Evolutionary conservation across 1,140 invertebrate genomes (phyloP).

Genomic region (Lepidostoma basale): DNA sequence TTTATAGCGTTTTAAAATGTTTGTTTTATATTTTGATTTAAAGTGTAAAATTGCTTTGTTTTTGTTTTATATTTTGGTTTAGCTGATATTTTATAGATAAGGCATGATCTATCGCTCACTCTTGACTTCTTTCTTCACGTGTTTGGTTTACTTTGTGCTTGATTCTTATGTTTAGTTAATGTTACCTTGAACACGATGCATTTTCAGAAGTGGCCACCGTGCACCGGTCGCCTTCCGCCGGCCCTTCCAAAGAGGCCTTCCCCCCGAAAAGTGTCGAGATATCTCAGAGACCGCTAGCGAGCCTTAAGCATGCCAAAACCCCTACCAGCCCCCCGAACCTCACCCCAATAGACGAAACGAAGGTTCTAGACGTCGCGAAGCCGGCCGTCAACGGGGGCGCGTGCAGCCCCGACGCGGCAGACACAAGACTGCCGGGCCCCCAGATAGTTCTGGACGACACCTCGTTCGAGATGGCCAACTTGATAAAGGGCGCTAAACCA

Average conservation of each 20-base stretch:
- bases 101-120: conserved; percentile 8
- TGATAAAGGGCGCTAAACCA: conserved; percentile 52
- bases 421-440: conserved; percentile 40
- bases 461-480: conserved; percentile 50
- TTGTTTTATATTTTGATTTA: no score
- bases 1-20: no score
- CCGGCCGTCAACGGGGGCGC: conserved; percentile 52
- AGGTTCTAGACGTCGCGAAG: conserved; percentile 57
- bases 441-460: conserved; percentile 51
- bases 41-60: no score
- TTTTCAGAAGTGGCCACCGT: conserved; percentile 62
- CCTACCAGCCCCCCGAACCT: conserved; percentile 59
- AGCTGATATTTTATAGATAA: no score
- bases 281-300: conserved; percentile 38
- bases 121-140: background rate
- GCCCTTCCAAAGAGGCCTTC: conserved; percentile 25
- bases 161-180: conserved; percentile 8
- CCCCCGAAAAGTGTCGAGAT: conserved; percentile 41
- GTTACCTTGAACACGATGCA: conserved; percentile 42
- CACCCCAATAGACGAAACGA: conserved; percentile 60
- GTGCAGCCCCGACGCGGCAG: conserved; percentile 45
- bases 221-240: conserved; percentile 50
- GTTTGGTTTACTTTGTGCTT: conserved; percentile 13
- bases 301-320: conserved; percentile 50
- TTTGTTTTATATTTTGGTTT: no score